Evolutionary conservation across 1,140 invertebrate genomes (phyloP).

Genomic region (Zaprionus capensis): DNA sequence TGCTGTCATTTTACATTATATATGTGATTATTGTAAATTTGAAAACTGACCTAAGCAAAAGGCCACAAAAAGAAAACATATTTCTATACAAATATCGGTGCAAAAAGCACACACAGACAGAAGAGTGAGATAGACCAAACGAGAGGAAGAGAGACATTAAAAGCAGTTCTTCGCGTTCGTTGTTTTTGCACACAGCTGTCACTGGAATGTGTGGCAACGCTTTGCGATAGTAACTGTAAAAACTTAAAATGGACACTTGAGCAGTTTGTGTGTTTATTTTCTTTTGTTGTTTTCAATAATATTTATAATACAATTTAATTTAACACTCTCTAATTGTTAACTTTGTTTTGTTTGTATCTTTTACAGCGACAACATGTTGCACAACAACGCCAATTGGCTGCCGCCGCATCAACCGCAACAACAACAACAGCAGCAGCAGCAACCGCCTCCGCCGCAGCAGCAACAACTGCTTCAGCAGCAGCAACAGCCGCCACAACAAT

Average conservation of each 20-base stretch:
- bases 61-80: not conserved
- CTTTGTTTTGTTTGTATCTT: conserved; percentile 2
- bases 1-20: not conserved
- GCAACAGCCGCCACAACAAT: conserved; percentile 31
- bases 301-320: not conserved
- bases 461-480: conserved; percentile 20
- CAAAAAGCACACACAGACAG: not conserved
- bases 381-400: conserved; percentile 69
- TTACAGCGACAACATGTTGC: conserved; percentile 62
- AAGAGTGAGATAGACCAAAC: not conserved
- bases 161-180: conserved; percentile 1
- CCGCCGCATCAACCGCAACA: conserved; percentile 55
- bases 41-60: not conserved
- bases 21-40: not conserved
- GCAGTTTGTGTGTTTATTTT: not conserved
- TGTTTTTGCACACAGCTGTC: not conserved
- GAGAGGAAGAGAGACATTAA: not conserved
- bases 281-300: not conserved
- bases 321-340: not conserved
- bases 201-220: conserved; percentile 4
- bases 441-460: conserved; percentile 23
- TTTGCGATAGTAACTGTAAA: conserved; percentile 1
- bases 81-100: not conserved
- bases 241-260: not conserved
- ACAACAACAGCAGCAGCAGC: conserved; percentile 45